Evolutionary conservation across 2,888 invertebrate species (phyloP).

Genomic region (Drosophila crucigera): DNA sequence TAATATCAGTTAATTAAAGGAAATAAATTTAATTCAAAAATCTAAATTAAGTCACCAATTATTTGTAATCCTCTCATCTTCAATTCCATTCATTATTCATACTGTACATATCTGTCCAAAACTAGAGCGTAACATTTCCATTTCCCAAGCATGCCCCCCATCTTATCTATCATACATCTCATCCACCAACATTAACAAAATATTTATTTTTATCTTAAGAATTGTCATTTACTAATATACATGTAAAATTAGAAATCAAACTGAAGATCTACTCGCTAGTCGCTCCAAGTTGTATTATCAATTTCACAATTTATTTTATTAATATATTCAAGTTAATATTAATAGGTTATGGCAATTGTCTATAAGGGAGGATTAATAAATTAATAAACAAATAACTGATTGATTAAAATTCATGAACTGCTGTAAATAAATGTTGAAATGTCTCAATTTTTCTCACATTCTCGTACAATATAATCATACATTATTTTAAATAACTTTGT

Average conservation of each 20-base stretch:
- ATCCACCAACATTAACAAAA: too few relatives aligned
- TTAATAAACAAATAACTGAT: not conserved
- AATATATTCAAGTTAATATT: too few relatives aligned
- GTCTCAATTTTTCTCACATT: not conserved
- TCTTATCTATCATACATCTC: too few relatives aligned
- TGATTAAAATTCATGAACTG: not conserved
- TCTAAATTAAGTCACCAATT: not conserved
- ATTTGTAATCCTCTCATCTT: too few relatives aligned
- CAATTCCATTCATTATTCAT: not conserved
- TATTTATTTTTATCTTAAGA: not conserved
- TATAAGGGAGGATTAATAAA: not conserved
- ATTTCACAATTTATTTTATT: too few relatives aligned
- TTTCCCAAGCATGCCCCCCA: not conserved
- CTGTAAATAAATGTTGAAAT: not conserved
- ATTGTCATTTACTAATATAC: not conserved
- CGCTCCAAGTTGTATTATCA: too few relatives aligned
- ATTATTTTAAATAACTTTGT: constrained; percentile 7
- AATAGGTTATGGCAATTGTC: not conserved
- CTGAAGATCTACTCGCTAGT: too few relatives aligned
- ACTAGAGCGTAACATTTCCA: not conserved
- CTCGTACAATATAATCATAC: not conserved
- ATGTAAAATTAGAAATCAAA: not conserved
- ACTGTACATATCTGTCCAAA: not conserved
- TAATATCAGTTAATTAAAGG: not conserved
- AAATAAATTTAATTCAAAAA: not conserved